Base-by-base conservation (phyloP, 2,888 invertebrate genomes). In the Erebia epiphron region DNA sequence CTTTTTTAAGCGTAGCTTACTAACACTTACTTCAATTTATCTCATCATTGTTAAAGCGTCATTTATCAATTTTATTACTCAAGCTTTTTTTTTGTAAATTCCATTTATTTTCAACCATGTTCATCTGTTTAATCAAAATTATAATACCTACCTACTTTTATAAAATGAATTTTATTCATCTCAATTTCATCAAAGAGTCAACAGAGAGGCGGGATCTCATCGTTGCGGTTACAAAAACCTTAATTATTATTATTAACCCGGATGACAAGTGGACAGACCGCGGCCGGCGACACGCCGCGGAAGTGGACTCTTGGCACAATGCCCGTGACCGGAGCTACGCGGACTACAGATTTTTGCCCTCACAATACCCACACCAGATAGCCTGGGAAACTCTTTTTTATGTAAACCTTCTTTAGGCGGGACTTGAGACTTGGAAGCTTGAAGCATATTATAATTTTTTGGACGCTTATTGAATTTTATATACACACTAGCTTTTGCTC, bases 261-360 rank as follows among this genome's bases (percentile, higher is more conserved):
- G 77, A 77, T 79, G 80, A 80, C 80, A 77, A 80, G 78, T 79
- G 77, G 80, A 79, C 77, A 77, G 76, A 76, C 75, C 77, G 77
- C 65, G 66, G 49, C 9, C 58, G 64, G 65, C 63, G 61, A 18
- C 46, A 13, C 73, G 73, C 74, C 77, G 83, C 89, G 88, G 88
- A 87, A 86, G 83, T 83, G 79, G 75, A 74, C 84, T 67, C 18
- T 79, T 89, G 91, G 91, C 91, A 88, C 85, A 86, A 77, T 90
- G 91, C 91, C 91, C 89, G 80, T 84, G 88, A 87, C 84, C 86
- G 72, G 83, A 74, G 71, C 66, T 80, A 81, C 79, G 81, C 78
- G 79, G 81, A 79, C 75, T 70, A 67, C 65, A 68, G 62, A 65
- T 68, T 69, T 68, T 62, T 70, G 64, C 64, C 67, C 67, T 21